Evolutionary conservation across 2,888 invertebrate genomes (phyloP), one percentile per base, ranked within the genome.

Genomic region (Cynaeus angustus): DNA sequence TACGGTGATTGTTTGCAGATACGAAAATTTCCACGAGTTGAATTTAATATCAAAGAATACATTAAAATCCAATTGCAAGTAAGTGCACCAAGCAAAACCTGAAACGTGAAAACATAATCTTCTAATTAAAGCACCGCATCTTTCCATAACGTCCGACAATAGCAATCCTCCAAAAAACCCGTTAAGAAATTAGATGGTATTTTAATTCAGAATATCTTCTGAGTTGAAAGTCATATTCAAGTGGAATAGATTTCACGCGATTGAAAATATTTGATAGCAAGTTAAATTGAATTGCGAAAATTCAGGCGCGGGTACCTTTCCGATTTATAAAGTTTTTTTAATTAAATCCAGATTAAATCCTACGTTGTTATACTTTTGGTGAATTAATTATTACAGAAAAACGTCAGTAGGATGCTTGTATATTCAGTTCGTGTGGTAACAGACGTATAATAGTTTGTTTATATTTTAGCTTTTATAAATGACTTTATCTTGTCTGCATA

Each of bases 401-500:
- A 41, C 3, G 13, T 41, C 13, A 7, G 41, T 2, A 33, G 4
- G 21, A 33, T 4, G 33, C 10, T 41, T 41, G 12, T 10, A 13
- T 41, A 41, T 41, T 41, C 41, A 41, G 12, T 6, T 12, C 12
- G 41, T 41, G 41, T 41, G 1, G 13, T 41, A 33, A 56, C 38
- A 8, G 26, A 26, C 21, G n/a, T 38, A 16, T 58, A 45, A 45
- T 45, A 45, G 59, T 59, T 45, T 59, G 43, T 26, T 37, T 56
- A 41, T 41, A 41, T 59, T 45, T 45, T n/a, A 13, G 43, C 16
- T 56, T 56, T 56, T 45, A 59, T 59, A 43, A 59, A 59, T 46
- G 30, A 30, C 45, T 37, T 14, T 21, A 9, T 50, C 53, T 59
- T 30, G 46, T 48, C 46, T 48, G 59, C 45, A 59, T 46, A 59